Percentiles rank a stretch among this genome's conserved stretches.
Evolutionary conservation across 2,113 vertebrate species (phyloP).

Genomic region (Eubucco bourcierii): DNA sequence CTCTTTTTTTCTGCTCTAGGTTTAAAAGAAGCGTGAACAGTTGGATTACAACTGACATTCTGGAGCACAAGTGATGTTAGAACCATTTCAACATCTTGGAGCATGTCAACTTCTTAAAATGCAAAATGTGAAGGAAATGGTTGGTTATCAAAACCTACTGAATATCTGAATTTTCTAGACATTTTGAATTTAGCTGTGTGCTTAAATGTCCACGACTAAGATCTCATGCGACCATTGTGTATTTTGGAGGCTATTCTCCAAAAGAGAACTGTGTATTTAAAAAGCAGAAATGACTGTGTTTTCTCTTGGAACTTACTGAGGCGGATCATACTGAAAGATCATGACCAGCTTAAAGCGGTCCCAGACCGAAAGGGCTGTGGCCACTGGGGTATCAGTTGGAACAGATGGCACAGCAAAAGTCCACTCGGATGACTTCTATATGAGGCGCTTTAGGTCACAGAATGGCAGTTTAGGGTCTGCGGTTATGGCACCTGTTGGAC

Average conservation of each 20-base stretch:
- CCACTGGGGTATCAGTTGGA: constrained; percentile 75
- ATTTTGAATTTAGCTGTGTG: constrained; percentile 40
- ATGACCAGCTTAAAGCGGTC: constrained; percentile 93
- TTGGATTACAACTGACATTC: constrained; percentile 33
- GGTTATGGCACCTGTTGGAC: constrained; percentile 77
- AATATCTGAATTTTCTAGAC: constrained; percentile 46
- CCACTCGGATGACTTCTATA: constrained; percentile 93
- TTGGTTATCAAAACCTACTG: constrained; percentile 45
- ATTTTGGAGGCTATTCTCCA: constrained; percentile 77
- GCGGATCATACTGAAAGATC: constrained; percentile 67
- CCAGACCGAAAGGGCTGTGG: constrained; percentile 88
- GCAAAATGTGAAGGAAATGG: constrained; percentile 23
- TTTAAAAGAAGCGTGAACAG: neutral
- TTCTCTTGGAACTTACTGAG: constrained; percentile 74
- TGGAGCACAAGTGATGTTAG: constrained; percentile 24
- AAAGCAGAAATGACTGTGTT: constrained; percentile 72
- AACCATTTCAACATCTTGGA: constrained; percentile 44
- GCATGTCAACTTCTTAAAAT: constrained; percentile 57
- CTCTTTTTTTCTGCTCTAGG: constrained; percentile 47
- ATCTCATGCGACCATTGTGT: constrained; percentile 72
- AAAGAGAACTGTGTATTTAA: constrained; percentile 71
- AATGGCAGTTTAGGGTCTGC: constrained; percentile 86
- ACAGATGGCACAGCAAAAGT: constrained; percentile 79
- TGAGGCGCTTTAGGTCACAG: constrained; percentile 87
- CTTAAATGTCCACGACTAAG: constrained; percentile 72